Evolutionary conservation across 1,140 invertebrate genomes (phyloP).

Genomic region (Lineus longissimus): DNA sequence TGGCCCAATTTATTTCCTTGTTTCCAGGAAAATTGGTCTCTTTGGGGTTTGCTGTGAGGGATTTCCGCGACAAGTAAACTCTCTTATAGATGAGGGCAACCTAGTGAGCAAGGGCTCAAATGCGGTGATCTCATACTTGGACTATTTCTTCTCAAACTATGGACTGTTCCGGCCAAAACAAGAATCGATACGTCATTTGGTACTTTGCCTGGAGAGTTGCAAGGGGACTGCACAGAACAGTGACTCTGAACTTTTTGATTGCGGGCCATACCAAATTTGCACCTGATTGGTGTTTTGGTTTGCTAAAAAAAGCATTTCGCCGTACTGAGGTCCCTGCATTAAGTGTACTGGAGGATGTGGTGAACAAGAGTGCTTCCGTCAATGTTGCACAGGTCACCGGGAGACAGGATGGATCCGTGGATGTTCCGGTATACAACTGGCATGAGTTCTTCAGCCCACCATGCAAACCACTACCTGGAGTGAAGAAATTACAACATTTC

Average conservation of each 20-base stretch:
- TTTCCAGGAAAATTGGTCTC: constrained; percentile 25
- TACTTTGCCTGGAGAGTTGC: constrained; percentile 14
- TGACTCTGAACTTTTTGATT: no score
- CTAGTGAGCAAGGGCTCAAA: background rate
- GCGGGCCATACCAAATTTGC: no score
- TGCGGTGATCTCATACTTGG: background rate
- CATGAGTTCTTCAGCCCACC: constrained; percentile 15
- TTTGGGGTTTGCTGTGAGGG: no score
- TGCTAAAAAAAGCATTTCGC: constrained; percentile 7
- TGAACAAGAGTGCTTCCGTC: background rate
- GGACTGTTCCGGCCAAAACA: constrained; percentile 15
- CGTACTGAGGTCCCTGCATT: constrained; percentile 9
- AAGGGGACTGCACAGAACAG: constrained; percentile 7
- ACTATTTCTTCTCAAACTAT: background rate
- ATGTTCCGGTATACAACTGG: constrained; percentile 22
- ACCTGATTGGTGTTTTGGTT: no score
- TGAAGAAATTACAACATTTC: constrained; percentile 20
- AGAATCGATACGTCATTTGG: constrained; percentile 14
- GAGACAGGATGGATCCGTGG: constrained; percentile 11
- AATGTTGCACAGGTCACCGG: constrained; percentile 23
- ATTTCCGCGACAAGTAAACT: constrained; percentile 13
- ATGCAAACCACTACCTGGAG: constrained; percentile 19
- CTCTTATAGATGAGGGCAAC: constrained; percentile 11
- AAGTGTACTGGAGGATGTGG: constrained; percentile 2
- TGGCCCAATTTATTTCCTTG: constrained; percentile 30